Conservation (phyloP, 2,113 vertebrate species). For the Cavia porcellus region DNA sequence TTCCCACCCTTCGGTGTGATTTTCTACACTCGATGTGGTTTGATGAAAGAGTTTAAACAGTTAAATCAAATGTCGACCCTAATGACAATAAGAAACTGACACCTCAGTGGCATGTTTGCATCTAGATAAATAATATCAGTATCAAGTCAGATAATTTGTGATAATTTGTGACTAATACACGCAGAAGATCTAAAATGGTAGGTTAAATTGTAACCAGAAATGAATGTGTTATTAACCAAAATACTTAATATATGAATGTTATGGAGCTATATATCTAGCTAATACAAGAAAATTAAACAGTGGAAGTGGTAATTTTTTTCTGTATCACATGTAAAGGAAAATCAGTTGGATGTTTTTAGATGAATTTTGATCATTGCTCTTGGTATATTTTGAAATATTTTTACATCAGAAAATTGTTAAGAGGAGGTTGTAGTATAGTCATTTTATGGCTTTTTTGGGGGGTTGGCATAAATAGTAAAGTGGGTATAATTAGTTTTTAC, state of each 20-base stretch:
- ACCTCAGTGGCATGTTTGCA: constrained; percentile 55
- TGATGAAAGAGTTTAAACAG: not conserved
- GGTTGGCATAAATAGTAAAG: not conserved
- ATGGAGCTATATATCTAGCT: not conserved
- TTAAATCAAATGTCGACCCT: not conserved
- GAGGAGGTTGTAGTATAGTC: not conserved
- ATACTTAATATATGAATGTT: not conserved
- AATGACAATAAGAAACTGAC: not conserved
- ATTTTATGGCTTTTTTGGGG: not conserved
- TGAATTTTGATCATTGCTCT: constrained; percentile 53
- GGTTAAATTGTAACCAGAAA: constrained; percentile 54
- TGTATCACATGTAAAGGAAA: constrained; percentile 63
- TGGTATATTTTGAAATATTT: constrained; percentile 39
- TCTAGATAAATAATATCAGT: not conserved
- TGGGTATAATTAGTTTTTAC: not conserved
- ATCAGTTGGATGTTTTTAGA: constrained; percentile 27
- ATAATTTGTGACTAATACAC: not conserved
- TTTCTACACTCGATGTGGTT: not conserved
- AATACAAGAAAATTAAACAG: not conserved
- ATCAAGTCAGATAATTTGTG: constrained; percentile 15
- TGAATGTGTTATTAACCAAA: constrained; percentile 54
- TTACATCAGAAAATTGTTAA: constrained; percentile 13
- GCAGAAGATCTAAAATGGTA: constrained; percentile 47
- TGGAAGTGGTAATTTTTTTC: constrained; percentile 67
- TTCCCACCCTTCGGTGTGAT: constrained; percentile 29